These are phyloP conservation scores for Sphaeramia orbicularis DNA, from an alignment of 2,797 vertebrate genomes.

Conservation along the genomic window DNA sequence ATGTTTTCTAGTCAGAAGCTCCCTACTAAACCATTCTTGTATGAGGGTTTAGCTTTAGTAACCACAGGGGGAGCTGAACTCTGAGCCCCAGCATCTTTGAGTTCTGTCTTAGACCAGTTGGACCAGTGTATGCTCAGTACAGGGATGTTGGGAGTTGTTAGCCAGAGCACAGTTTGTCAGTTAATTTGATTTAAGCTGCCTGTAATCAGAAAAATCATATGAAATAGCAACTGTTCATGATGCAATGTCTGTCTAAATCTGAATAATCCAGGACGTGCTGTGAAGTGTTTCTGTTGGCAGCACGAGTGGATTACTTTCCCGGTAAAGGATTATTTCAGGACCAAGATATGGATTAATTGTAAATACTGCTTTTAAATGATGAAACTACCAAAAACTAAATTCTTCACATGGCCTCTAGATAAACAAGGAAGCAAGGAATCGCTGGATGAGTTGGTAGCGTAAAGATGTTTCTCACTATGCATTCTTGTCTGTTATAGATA, in stretches of 20 bases:
- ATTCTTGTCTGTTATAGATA: too few relatives aligned
- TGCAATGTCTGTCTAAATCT: constrained; percentile 11
- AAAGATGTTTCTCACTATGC: too few relatives aligned
- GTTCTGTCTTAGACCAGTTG: constrained; percentile 6
- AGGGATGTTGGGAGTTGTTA: background rate
- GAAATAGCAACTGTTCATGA: background rate
- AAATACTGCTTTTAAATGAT: too few relatives aligned
- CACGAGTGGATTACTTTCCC: too few relatives aligned
- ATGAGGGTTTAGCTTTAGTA: constrained; percentile 13
- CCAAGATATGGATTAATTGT: too few relatives aligned
- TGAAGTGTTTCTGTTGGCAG: background rate
- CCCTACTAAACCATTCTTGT: constrained; percentile 7
- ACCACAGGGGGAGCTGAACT: constrained; percentile 17
- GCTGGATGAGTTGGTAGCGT: too few relatives aligned
- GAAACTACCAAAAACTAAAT: too few relatives aligned
- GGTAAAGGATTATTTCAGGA: too few relatives aligned
- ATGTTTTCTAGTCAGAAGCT: constrained; percentile 11
- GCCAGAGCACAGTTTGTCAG: background rate
- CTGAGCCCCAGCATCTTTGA: background rate
- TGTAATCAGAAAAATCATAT: background rate
- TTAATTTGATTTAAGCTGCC: background rate
- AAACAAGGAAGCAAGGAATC: too few relatives aligned
- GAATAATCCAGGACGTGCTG: constrained; percentile 18
- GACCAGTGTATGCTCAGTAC: background rate
- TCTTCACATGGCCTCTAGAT: too few relatives aligned